A percentile compares a stretch with the other conserved stretches of the same genome.
phyloP scores from a whole-genome alignment of 92 coral and sea anemone genomes.

The Palythoa heliodiscus region DNA sequence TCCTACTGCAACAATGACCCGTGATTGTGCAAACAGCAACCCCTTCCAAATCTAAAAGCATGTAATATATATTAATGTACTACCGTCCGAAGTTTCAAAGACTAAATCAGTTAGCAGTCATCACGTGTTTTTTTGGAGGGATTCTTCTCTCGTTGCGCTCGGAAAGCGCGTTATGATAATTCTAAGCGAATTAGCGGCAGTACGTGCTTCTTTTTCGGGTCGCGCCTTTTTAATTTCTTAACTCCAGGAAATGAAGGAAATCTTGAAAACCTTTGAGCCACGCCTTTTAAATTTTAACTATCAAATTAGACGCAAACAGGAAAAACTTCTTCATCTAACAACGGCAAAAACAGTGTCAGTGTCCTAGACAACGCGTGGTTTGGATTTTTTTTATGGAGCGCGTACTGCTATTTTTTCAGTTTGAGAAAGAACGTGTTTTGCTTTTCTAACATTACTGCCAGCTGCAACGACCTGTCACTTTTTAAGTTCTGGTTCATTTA shows the following conservation, averaged over 20 bases:
- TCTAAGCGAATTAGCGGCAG: neutral
- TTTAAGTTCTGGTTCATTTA: slow-evolving; percentile 1
- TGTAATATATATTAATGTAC: neutral
- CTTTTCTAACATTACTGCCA: neutral
- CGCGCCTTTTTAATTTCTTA: slow-evolving; percentile 15
- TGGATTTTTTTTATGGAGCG: neutral
- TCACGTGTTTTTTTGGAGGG: neutral
- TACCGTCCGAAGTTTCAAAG: neutral
- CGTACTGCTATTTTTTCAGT: neutral
- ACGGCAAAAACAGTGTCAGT: neutral
- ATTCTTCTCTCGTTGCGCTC: neutral
- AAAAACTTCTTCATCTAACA: slow-evolving; percentile 15
- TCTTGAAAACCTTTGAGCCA: slow-evolving; percentile 20
- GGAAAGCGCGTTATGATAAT: slow-evolving; percentile 12
- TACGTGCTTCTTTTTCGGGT: slow-evolving; percentile 29
- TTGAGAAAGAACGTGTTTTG: neutral
- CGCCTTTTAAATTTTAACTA: slow-evolving; percentile 24
- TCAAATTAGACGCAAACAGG: slow-evolving; percentile 42
- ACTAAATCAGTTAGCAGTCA: neutral
- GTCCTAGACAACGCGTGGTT: slow-evolving; percentile 29
- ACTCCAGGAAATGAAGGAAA: slow-evolving; percentile 40
- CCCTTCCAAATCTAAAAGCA: neutral
- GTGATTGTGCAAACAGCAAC: neutral
- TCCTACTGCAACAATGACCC: neutral
- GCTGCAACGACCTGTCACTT: neutral